Evolutionary conservation across 2,113 vertebrate genomes (phyloP), one percentile per base, ranked within the genome.

Genomic region (Erpornis zantholeuca): DNA sequence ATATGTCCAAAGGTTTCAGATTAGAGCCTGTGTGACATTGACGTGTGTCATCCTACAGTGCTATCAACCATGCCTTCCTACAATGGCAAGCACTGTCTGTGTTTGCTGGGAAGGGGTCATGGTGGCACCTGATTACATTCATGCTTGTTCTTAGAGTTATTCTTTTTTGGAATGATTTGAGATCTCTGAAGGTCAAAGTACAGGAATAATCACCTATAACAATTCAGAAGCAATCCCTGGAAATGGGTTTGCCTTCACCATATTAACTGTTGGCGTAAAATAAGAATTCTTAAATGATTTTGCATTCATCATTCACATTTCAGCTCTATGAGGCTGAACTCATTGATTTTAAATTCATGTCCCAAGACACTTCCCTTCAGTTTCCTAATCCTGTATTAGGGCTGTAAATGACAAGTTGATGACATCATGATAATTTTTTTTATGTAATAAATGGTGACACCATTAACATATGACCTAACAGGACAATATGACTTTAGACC

Each of bases 401-500:
- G 72, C 61, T 94, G 93, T 85, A 82, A 96, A 92, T 96, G 80
- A 96, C 76, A 96, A 96, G 89, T 72, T 65, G 72, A 78, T 97
- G 94, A 97, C 69, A 94, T 96, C 82, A 96, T 94, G 70, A 75
- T 88, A 27, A 57, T 94, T 96, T 96, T 82, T 50, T 71, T 92
- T 90, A 60, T 40, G 57, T 88, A 97, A 90, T 96, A 97, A 96
- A 92, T 93, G 84, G 77, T 90, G 92, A 96, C 93, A 82, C 92
- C 91, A 91, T 97, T 98, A 97, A 93, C 88, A 92, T 42, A 86
- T 79, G 92, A 88, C 61, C 96, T 35, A 69, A 42, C 4, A 31
- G 40, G 49, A 49, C 18, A 42, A 8, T 8, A 64, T 92, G 87
- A 94, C 94, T 73, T 93, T 60, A 52, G 61, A 96, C 68, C 88